phyloP scores from a whole-genome alignment of 2,888 invertebrate species.

The Abscondita cerata region DNA sequence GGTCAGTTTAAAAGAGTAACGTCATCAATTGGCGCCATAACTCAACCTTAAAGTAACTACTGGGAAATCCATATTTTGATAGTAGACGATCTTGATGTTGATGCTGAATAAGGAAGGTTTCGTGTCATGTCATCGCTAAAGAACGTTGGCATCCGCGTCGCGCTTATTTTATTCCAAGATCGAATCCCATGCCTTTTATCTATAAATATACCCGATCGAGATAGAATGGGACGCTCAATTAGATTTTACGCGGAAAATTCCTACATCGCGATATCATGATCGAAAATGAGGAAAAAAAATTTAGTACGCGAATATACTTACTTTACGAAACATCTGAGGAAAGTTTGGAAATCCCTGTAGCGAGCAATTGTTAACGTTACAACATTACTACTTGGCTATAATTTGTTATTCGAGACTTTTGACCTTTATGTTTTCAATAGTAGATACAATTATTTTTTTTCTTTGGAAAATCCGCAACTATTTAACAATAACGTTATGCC shows the following conservation, averaged over 20 bases:
- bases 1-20: background rate
- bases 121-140: background rate
- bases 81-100: background rate
- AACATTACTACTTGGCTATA: background rate
- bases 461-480: background rate
- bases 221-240: background rate
- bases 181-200: background rate
- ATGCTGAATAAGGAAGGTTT: conserved; percentile 3
- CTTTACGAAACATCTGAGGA: conserved; percentile 1
- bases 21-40: background rate
- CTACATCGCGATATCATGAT: background rate
- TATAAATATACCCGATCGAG: background rate
- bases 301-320: conserved; percentile 6
- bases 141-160: background rate
- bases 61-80: conserved; percentile 5
- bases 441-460: background rate
- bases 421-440: conserved; percentile 8
- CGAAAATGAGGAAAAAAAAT: no score
- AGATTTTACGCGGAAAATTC: background rate
- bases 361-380: conserved; percentile 2
- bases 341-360: conserved; percentile 10
- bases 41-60: background rate
- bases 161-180: background rate
- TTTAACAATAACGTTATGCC: no score
- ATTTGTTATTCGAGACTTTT: background rate